Evolutionary conservation across 2,113 vertebrate genomes (phyloP), one percentile per base, ranked within the genome.

Genomic region (Montifringilla adamsi): DNA sequence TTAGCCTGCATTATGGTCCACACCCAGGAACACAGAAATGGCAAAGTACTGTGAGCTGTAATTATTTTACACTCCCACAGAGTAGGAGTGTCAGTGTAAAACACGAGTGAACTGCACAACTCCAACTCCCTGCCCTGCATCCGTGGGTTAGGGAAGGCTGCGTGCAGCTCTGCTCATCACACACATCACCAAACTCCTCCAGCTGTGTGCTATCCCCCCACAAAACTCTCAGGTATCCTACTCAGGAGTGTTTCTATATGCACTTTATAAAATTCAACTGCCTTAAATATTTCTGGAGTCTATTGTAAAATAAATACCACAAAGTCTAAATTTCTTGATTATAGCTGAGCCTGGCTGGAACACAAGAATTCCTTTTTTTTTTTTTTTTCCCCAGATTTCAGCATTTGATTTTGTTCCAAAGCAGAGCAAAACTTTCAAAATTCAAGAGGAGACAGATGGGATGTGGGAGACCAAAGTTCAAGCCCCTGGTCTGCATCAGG

Each of bases 301-400:
- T 28, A 28, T 27, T 58, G 59, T 89, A 94, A 95, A 89, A 91
- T 30, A 92, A 89, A 93, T 87, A 94, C 73, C 77, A 87, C 47
- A 27, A 70, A 35, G 87, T 21, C 68, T 86, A 89, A 69, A 81
- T 81, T 89, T 89, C 80, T 95, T 89, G 35, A 93, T 96, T 91
- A 89, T 59, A 95, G 84, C 68, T 62, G 47, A 41, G 55, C 46
- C 69, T 93, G 91, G 89, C 73, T 63, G 20, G 35, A 67, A 94
- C 84, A 77, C 80, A 94, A 87, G 47, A 93, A 96, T 87, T 91
- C 59, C n/a, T 66, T 72, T 79, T 83, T 50, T 70, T 56, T n/a
- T 3, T 39, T 66, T 60, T 55, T 76, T 55, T 60, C 35, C n/a
- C 26, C 7, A 68, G 13, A 92, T 95, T 95, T 88, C 11, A 0